phyloP scores from a whole-genome alignment of 30 jellyfish, hydroid and myxozoan species.

The Pelagia noctiluca region DNA sequence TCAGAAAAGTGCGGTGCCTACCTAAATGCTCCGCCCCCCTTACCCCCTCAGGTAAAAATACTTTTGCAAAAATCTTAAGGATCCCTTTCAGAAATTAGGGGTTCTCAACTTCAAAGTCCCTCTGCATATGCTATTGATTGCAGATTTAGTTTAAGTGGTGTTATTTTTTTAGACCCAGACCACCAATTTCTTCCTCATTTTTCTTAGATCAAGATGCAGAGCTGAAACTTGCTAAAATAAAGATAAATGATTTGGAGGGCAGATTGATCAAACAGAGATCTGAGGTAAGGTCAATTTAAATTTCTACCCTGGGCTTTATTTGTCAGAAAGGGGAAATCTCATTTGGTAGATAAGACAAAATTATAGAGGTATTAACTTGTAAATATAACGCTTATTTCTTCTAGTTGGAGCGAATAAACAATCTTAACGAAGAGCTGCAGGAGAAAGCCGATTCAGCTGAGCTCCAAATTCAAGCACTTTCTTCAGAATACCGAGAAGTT shows the following conservation, averaged over 20 bases:
- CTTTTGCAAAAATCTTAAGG: too few relatives aligned
- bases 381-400: neutral
- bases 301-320: neutral
- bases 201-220: constrained; percentile 71
- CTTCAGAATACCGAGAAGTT: constrained; percentile 60
- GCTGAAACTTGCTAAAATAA: constrained; percentile 61
- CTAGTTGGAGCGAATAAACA: constrained; percentile 59
- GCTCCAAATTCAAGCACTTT: constrained; percentile 64
- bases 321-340: neutral
- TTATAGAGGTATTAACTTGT: neutral
- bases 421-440: constrained; percentile 64
- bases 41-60: too few relatives aligned
- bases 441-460: constrained; percentile 71
- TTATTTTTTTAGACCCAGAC: too few relatives aligned
- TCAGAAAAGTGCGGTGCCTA: too few relatives aligned
- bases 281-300: constrained; percentile 40
- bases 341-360: too few relatives aligned
- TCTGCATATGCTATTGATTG: too few relatives aligned
- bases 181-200: neutral
- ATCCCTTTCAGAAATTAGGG: too few relatives aligned
- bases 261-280: constrained; percentile 46
- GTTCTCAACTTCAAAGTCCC: too few relatives aligned
- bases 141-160: too few relatives aligned
- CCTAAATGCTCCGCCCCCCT: too few relatives aligned
- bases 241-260: constrained; percentile 59